These are phyloP conservation scores for Falco biarmicus DNA, from an alignment of 2,797 vertebrate genomes.

Conservation along the genomic window DNA sequence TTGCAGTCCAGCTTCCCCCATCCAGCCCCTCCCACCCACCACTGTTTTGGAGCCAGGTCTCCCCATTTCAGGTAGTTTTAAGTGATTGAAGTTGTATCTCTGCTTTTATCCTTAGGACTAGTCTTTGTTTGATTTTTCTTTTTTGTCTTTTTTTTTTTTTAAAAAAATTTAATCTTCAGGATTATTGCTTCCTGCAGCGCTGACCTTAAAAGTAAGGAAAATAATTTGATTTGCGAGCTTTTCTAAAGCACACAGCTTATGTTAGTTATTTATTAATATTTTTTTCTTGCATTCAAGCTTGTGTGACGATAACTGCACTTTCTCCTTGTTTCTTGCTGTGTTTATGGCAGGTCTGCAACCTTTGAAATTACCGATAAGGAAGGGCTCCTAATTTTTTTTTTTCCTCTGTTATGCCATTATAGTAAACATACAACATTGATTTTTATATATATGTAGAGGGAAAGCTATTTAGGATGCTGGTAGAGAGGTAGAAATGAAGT, in stretches of 20 bases:
- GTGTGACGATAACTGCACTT: neutral
- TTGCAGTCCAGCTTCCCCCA: neutral
- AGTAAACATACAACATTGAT: conserved; percentile 29
- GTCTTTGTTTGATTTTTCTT: neutral
- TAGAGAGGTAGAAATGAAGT: neutral
- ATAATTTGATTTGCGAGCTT: conserved; percentile 50
- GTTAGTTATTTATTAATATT: conserved; percentile 20
- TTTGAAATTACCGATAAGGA: conserved; percentile 64
- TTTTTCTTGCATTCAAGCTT: neutral
- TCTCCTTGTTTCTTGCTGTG: neutral
- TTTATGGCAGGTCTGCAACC: conserved; percentile 28
- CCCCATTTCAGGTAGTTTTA: conserved; percentile 45
- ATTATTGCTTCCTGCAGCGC: conserved; percentile 46
- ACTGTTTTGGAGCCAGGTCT: neutral
- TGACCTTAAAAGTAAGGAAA: conserved; percentile 70
- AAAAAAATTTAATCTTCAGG: conserved; percentile 48
- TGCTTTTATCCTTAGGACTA: conserved; percentile 45
- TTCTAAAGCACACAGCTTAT: neutral
- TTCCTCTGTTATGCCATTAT: conserved; percentile 31
- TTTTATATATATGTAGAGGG: conserved; percentile 9
- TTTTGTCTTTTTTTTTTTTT: neutral
- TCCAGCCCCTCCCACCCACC: neutral
- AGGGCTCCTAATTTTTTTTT: neutral
- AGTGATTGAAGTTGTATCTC: conserved; percentile 35
- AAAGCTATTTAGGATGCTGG: neutral